Base-by-base conservation (phyloP, 1,140 invertebrate species). In the Babylonia areolata region DNA sequence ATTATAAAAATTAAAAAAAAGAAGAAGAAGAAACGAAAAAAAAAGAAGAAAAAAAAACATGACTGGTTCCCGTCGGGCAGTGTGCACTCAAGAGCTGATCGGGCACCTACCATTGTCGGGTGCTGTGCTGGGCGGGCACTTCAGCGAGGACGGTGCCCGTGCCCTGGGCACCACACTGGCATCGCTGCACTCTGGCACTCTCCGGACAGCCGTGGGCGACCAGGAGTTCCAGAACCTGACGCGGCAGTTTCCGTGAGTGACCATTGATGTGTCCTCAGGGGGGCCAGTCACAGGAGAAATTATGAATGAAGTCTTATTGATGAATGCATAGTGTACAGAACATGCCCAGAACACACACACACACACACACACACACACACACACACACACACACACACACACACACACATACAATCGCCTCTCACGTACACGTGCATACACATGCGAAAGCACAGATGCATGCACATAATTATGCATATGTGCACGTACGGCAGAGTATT, bases 241-340 rank as follows among this genome's bases (percentile, higher is more conserved):
- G 5, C 81, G 28, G 28, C 51, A 71, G 58, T 83, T 83, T 71
- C 54, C 54, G 81, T 83, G 35, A 83, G 81, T 83, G 37, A 20
- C n/a, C n/a, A n/a, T 51, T 2, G 46, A 51, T 51, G 46, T 51
- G 46, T 51, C n/a, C n/a, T n/a, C n/a, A n/a, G n/a, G 46, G 46
- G 2, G 46, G 9, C 46, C 9, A 51, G 9, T 51, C 46, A 46
- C 42, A 51, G 17, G 17, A 3, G 46, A 51, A 3, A 51, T 51
- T 51, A 12, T 51, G 0, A 51, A 17, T 51, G 17, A 51, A 51
- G 46, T 9, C 9, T 35, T 35, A 35, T 9, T 35, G 73, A 37
- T 77, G 23, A 12, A 28, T 23, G 6, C 9, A 69, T 28, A 23
- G 9, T 69, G 23, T 69, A 23, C 64, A 69, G 6, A 1, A 6